phyloP scores from a whole-genome alignment of 2,113 vertebrate species.

The Ahaetulla prasina region DNA sequence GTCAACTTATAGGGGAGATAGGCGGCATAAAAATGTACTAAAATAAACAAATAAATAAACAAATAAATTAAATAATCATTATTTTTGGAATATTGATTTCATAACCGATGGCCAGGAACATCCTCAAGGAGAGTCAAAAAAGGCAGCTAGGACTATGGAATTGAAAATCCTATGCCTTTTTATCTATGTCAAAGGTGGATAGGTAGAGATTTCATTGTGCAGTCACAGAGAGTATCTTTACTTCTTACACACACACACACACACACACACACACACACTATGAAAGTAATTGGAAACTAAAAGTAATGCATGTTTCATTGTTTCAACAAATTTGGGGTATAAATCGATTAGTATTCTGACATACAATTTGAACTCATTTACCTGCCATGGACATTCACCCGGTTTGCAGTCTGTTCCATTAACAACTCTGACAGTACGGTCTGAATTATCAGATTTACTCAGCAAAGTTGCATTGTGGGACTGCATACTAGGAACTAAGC shows the following conservation, averaged over 20 bases:
- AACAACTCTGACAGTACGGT: conserved; percentile 66
- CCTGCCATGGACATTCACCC: conserved; percentile 95
- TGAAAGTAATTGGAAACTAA: background rate
- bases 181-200: background rate
- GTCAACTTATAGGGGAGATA: background rate
- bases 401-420: conserved; percentile 73
- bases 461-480: background rate
- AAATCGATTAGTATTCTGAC: background rate
- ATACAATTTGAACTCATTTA: conserved; percentile 43
- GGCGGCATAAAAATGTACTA: background rate
- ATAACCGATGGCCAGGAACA: background rate
- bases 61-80: background rate
- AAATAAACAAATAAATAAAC: no score
- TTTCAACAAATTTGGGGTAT: background rate
- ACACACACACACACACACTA: background rate
- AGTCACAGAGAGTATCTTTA: background rate
- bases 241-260: background rate
- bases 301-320: background rate
- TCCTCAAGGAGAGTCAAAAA: background rate
- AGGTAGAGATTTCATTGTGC: background rate
- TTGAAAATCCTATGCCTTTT: background rate
- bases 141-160: background rate
- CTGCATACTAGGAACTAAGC: rapidly evolving
- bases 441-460: rapidly evolving
- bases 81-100: background rate